These are phyloP conservation scores for Myodes glareolus DNA, from an alignment of 2,113 vertebrate genomes.

Conservation along the genomic window DNA sequence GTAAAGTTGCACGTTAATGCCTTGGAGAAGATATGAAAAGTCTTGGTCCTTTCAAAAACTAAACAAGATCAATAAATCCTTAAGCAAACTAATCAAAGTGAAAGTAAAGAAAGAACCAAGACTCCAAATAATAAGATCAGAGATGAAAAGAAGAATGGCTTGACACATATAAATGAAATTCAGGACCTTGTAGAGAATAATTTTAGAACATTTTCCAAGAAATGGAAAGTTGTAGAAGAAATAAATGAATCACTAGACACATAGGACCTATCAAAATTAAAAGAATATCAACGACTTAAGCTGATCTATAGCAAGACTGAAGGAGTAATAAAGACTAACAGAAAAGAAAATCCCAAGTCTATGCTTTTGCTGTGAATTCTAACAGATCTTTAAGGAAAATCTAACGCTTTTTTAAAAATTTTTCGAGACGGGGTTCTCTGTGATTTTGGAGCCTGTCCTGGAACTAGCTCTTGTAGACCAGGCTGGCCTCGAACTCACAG, in stretches of 20 bases:
- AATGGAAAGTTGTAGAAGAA: neutral
- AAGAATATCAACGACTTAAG: neutral
- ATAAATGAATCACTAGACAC: neutral
- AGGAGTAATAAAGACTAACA: neutral
- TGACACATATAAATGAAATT: neutral
- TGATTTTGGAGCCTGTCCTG: no score
- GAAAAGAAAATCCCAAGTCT: neutral
- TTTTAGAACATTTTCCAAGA: neutral
- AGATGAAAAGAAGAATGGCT: neutral
- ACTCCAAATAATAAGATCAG: neutral
- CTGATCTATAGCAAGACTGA: neutral
- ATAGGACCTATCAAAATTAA: neutral
- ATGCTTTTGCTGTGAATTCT: neutral
- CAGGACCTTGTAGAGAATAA: neutral
- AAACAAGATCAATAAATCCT: neutral
- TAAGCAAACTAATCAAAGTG: neutral
- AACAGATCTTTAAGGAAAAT: neutral
- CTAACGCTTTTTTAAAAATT: no score
- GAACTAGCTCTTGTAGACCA: no score
- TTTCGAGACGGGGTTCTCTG: no score
- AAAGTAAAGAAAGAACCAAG: neutral
- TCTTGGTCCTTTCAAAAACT: neutral
- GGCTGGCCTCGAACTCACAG: no score
- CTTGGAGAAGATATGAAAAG: neutral
- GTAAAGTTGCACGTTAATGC: neutral